These are phyloP conservation scores for Drosophila nannoptera DNA, from an alignment of 1,140 invertebrate genomes.

Conservation along the genomic window DNA sequence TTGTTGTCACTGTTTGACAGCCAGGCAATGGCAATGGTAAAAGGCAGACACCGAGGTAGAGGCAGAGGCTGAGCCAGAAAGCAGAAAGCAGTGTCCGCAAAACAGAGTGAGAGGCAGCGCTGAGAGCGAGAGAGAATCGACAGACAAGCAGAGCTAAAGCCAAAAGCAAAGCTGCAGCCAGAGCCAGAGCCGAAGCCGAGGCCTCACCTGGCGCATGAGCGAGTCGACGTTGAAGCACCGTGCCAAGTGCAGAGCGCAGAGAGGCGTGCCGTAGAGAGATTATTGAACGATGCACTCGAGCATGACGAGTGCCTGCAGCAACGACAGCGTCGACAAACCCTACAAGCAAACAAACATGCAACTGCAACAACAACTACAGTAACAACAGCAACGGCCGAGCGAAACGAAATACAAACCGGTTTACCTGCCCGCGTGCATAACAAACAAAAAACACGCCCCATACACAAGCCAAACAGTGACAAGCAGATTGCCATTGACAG, in stretches of 20 bases:
- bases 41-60: constrained; percentile 31
- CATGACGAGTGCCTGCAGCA: constrained; percentile 51
- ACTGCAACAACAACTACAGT: constrained; percentile 45
- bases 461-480: constrained; percentile 62
- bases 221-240: constrained; percentile 54
- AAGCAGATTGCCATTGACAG: constrained; percentile 53
- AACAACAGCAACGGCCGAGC: constrained; percentile 26
- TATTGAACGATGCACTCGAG: constrained; percentile 78
- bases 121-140: constrained; percentile 13
- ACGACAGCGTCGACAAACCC: constrained; percentile 22
- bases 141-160: constrained; percentile 25
- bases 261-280: constrained; percentile 74
- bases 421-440: constrained; percentile 53
- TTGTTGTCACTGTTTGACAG: constrained; percentile 79
- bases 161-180: constrained; percentile 5
- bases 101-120: constrained; percentile 13
- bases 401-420: constrained; percentile 58
- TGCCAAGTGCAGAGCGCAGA: constrained; percentile 75
- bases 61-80: background rate
- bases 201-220: constrained; percentile 51
- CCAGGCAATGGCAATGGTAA: constrained; percentile 52
- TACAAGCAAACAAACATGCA: constrained; percentile 61
- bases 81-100: constrained; percentile 22
- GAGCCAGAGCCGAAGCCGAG: constrained; percentile 20
- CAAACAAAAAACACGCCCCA: constrained; percentile 73